Percentiles rank a stretch among this genome's conserved stretches.
These are phyloP conservation scores for Eurytemora carolleeae DNA, from an alignment of 1,140 invertebrate species.

Conservation along the genomic window DNA sequence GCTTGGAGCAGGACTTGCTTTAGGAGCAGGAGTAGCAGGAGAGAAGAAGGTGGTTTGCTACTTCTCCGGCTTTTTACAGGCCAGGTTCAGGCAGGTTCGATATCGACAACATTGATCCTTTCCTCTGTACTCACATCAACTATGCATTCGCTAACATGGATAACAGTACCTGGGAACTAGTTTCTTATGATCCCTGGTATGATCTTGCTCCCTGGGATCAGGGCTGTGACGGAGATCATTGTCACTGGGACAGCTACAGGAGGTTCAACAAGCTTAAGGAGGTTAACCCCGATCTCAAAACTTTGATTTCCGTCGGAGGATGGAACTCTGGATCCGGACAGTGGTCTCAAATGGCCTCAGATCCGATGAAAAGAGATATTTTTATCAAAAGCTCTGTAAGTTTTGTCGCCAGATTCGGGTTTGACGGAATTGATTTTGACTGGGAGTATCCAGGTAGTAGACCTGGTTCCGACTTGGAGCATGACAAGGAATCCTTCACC, in stretches of 20 bases:
- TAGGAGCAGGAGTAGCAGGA: no score
- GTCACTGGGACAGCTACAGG: neutral
- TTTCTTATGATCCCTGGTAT: neutral
- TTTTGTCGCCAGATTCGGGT: neutral
- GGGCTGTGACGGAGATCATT: no score
- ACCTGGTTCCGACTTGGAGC: neutral
- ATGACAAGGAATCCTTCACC: neutral
- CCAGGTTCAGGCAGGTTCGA: neutral
- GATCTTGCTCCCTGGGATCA: no score
- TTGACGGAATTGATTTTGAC: neutral
- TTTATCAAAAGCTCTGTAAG: neutral
- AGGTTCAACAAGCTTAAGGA: neutral
- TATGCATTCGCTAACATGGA: neutral
- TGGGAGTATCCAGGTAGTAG: neutral
- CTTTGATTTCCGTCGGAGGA: neutral
- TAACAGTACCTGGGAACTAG: neutral
- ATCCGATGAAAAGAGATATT: neutral
- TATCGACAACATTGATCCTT: neutral
- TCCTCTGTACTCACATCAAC: neutral
- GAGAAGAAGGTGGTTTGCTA: constrained; percentile 17
- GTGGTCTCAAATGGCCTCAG: neutral
- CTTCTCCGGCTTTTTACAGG: no score
- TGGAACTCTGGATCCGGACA: neutral
- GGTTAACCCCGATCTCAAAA: neutral
- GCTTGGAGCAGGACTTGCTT: no score